Evolutionary conservation across 2,888 invertebrate species (phyloP).

Genomic region (Apoda limacodes): DNA sequence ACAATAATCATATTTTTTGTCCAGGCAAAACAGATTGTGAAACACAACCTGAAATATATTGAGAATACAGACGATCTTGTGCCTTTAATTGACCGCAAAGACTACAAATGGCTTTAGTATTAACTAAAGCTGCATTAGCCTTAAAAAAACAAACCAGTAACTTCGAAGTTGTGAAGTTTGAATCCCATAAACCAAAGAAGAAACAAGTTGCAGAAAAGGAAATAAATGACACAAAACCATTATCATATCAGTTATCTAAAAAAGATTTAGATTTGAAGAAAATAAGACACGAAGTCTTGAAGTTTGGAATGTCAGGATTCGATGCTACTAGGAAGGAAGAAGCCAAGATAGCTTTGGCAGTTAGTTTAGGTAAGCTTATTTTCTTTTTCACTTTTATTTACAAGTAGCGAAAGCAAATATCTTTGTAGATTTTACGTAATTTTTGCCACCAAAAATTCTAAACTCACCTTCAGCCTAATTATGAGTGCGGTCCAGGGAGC

Average conservation of each 20-base stretch:
- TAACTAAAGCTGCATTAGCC: constrained; percentile 64
- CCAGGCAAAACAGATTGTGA: no score
- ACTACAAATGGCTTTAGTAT: constrained; percentile 39
- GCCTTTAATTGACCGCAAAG: no score
- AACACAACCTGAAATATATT: no score
- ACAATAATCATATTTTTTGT: no score
- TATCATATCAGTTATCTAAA: constrained; percentile 23
- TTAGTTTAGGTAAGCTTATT: constrained; percentile 76
- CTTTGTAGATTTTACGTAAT: not conserved
- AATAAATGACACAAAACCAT: constrained; percentile 20
- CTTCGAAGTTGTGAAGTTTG: constrained; percentile 59
- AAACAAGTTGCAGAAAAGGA: constrained; percentile 20
- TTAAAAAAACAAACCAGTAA: constrained; percentile 49
- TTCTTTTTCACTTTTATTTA: constrained; percentile 1
- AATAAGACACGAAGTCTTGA: constrained; percentile 84
- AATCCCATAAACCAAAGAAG: constrained; percentile 64
- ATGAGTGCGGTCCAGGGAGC: no score
- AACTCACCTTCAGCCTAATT: no score
- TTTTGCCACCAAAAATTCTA: no score
- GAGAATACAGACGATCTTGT: no score
- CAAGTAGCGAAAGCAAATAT: not conserved
- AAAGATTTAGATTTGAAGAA: constrained; percentile 78
- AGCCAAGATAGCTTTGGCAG: constrained; percentile 81
- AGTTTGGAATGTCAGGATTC: constrained; percentile 85
- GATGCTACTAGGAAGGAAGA: constrained; percentile 77